Conservation (phyloP, 1,140 invertebrate genomes). For the Cherax destructor region DNA sequence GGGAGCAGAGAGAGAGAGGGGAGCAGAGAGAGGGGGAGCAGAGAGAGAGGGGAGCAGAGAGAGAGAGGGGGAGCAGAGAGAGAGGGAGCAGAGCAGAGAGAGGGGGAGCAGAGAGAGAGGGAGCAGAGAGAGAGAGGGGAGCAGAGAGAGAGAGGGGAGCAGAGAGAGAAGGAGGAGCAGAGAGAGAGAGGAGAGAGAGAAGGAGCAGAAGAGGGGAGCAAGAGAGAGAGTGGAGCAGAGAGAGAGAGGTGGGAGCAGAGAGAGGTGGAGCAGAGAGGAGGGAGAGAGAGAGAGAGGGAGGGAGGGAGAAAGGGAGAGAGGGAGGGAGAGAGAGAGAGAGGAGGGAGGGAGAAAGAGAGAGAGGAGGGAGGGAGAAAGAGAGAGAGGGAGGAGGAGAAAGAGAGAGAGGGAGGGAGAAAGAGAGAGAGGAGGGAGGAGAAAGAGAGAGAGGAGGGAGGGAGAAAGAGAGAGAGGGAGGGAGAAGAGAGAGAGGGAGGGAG, state of each 20-base stretch:
- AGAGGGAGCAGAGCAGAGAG: too few relatives aligned
- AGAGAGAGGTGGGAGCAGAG: background rate
- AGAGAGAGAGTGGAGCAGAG: background rate
- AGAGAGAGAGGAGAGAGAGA: constrained; percentile 17
- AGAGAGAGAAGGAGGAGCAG: background rate
- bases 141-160: background rate
- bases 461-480: background rate
- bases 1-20: background rate
- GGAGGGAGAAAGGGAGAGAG: background rate
- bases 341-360: background rate
- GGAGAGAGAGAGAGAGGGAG: background rate
- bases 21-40: too few relatives aligned
- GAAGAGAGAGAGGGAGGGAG: background rate
- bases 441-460: background rate
- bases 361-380: background rate
- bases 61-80: background rate
- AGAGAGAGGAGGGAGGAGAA: background rate
- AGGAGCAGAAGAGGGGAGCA: background rate
- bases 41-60: background rate
- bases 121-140: background rate
- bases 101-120: too few relatives aligned
- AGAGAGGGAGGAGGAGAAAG: background rate
- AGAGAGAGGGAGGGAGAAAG: background rate
- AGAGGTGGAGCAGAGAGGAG: background rate
- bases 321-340: background rate